Evolutionary conservation across 2,888 invertebrate species (phyloP).

Genomic region (Caenorhabditis sp.): DNA sequence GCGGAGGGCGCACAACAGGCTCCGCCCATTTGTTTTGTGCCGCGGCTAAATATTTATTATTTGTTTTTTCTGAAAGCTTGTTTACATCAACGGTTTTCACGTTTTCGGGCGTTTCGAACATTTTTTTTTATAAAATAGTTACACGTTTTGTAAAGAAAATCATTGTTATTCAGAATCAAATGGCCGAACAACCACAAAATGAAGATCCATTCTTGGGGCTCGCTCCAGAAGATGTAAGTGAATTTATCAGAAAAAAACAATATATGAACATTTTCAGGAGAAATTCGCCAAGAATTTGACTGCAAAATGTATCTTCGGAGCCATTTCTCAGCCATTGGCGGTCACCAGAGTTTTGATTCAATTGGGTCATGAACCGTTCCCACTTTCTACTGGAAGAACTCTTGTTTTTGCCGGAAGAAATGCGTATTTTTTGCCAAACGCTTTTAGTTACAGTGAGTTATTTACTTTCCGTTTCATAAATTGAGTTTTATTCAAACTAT

Average conservation of each 20-base stretch:
- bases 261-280: constrained; percentile 37
- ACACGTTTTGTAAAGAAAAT: background rate
- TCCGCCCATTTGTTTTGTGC: constrained; percentile 26
- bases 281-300: constrained; percentile 50
- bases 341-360: constrained; percentile 60
- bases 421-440: constrained; percentile 69
- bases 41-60: constrained; percentile 22
- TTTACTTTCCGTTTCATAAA: too few relatives aligned
- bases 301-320: constrained; percentile 44
- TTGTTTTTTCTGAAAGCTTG: constrained; percentile 2
- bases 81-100: constrained; percentile 19
- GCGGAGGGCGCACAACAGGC: constrained; percentile 2
- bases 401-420: constrained; percentile 62
- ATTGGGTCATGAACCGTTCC: constrained; percentile 69
- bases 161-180: constrained; percentile 11
- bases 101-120: background rate
- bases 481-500: too few relatives aligned
- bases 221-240: constrained; percentile 31
- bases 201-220: constrained; percentile 39
- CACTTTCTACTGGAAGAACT: constrained; percentile 63
- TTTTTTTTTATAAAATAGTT: background rate
- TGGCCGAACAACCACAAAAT: constrained; percentile 16
- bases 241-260: background rate
- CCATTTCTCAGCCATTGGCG: constrained; percentile 58
- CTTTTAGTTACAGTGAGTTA: constrained; percentile 62